phyloP scores from a whole-genome alignment of 2,888 invertebrate species.

The Perithous albicinctus region DNA sequence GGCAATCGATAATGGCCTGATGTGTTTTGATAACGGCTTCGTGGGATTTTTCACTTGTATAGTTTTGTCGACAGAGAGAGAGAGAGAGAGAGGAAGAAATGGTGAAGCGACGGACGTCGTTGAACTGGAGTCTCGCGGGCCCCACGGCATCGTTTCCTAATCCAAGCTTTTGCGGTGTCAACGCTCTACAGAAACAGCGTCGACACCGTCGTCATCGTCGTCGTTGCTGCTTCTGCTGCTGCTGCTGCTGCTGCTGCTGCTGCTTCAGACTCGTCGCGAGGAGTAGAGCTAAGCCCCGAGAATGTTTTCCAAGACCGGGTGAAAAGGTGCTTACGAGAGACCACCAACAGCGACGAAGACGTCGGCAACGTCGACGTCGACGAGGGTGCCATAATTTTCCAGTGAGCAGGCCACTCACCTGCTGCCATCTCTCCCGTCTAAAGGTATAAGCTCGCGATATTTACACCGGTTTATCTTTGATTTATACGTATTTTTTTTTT shows the following conservation, averaged over 20 bases:
- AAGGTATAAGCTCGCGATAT: constrained; percentile 70
- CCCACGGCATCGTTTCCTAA: constrained; percentile 62
- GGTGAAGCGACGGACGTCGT: constrained; percentile 19
- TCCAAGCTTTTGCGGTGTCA: constrained; percentile 63
- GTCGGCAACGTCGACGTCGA: constrained; percentile 55
- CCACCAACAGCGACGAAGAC: constrained; percentile 46
- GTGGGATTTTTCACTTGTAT: constrained; percentile 40
- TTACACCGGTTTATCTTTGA: constrained; percentile 74
- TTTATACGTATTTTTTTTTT: constrained; percentile 69
- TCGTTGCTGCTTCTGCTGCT: constrained; percentile 13
- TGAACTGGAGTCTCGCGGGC: constrained; percentile 50
- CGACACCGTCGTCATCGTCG: constrained; percentile 37
- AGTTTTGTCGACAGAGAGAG: neutral
- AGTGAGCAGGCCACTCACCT: constrained; percentile 64
- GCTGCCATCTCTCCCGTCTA: constrained; percentile 60
- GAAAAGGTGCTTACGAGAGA: constrained; percentile 58
- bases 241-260: constrained; percentile 28
- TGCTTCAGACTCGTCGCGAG: constrained; percentile 20
- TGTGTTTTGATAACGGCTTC: constrained; percentile 60
- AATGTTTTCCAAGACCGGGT: constrained; percentile 62
- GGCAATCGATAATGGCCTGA: constrained; percentile 52
- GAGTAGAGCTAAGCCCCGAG: constrained; percentile 52
- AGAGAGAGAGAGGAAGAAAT: neutral
- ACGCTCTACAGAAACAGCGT: constrained; percentile 56
- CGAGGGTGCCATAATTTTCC: constrained; percentile 69